A percentile compares a stretch with the other conserved stretches of the same genome.
Conservation (phyloP, 2,113 vertebrate species). For the Xiphias gladius region DNA sequence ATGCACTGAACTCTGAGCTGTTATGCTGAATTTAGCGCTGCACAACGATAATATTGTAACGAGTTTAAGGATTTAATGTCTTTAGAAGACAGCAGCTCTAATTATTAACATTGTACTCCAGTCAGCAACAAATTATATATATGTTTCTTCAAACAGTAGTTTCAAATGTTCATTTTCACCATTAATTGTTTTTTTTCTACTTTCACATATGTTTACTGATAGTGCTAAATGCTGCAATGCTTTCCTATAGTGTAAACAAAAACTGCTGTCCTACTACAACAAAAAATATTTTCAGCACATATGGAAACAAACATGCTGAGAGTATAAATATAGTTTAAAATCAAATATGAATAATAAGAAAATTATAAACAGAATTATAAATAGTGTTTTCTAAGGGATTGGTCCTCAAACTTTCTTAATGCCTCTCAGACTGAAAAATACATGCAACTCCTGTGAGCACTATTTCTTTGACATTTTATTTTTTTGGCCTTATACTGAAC, state of each 20-base stretch:
- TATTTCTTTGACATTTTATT: background rate
- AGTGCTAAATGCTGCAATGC: background rate
- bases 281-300: background rate
- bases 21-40: background rate
- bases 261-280: background rate
- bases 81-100: background rate
- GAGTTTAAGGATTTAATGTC: background rate
- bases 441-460: background rate
- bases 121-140: background rate
- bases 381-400: background rate
- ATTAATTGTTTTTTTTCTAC: background rate
- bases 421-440: background rate
- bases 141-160: background rate
- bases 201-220: background rate
- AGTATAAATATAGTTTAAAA: background rate
- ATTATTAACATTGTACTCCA: background rate
- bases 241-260: background rate
- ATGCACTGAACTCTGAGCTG: too few relatives aligned
- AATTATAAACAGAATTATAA: background rate
- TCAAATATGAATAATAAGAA: background rate
- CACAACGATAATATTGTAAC: background rate
- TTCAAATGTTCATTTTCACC: background rate
- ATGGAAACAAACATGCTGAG: background rate
- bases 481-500: background rate
- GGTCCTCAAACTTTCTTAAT: background rate